These are phyloP conservation scores for Scaptodrosophila lebanonensis DNA, from an alignment of 1,140 invertebrate genomes.

Conservation along the genomic window DNA sequence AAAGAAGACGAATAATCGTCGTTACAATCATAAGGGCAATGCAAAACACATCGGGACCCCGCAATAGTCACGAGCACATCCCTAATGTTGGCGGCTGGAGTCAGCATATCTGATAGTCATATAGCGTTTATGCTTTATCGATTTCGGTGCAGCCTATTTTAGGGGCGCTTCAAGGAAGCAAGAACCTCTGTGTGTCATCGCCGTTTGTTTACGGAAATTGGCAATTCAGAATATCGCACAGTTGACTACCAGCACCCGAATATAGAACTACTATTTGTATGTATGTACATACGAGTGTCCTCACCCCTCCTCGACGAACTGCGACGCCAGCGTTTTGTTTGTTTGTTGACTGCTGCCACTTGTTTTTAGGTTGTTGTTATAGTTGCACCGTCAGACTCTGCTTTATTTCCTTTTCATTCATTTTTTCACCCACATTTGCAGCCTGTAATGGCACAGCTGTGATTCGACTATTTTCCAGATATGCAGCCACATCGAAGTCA, in stretches of 20 bases:
- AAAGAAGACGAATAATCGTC: too few species aligned
- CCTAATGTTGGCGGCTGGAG: too few species aligned
- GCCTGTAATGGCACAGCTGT: constrained; percentile 15
- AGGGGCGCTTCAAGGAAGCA: constrained; percentile 7
- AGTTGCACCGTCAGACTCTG: constrained; percentile 60
- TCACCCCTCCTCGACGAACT: background rate
- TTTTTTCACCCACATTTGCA: constrained; percentile 39
- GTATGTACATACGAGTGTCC: too few species aligned
- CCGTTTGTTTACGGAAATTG: constrained; percentile 48
- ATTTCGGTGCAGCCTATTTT: constrained; percentile 54
- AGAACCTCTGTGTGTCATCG: constrained; percentile 23
- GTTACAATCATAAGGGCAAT: too few species aligned
- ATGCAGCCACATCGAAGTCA: constrained; percentile 27
- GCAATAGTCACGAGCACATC: too few species aligned
- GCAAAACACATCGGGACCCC: too few species aligned
- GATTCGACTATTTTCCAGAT: constrained; percentile 24
- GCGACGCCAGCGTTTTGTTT: background rate
- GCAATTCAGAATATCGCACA: constrained; percentile 1
- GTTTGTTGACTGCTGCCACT: constrained; percentile 2
- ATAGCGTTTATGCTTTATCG: constrained; percentile 40
- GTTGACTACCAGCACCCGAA: background rate
- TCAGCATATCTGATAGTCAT: background rate
- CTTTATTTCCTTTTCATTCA: constrained; percentile 47
- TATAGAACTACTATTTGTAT: too few species aligned
- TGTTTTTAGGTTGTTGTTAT: constrained; percentile 76